Base-by-base conservation (phyloP, 2,888 invertebrate species). In the Galeopsomyia nigrocyanea region DNA sequence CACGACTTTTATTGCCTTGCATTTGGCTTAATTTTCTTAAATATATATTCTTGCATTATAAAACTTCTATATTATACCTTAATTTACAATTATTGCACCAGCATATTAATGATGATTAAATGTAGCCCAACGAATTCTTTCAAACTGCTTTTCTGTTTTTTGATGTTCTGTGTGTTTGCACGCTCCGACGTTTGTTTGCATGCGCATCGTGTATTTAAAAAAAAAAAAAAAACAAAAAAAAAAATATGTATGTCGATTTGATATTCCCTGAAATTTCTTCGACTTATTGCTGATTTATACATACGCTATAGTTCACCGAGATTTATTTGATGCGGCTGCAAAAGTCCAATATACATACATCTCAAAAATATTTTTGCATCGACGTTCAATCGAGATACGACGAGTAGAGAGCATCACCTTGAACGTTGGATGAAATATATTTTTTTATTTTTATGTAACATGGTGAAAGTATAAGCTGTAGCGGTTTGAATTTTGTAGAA, bases 1-100 rank as follows among this genome's bases (percentile, higher is more conserved):
- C 79, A 80, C 77, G 77, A 74, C 63, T 72, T 73, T 75, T 60
- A 72, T 60, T 56, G 16, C 10, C 50, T 72, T n/a, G 31, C n/a
- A 39, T 50, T 67, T 57, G 22, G 58, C 56, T 73, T 66, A 68
- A 57, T 71, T 60, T 60, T 62, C 68, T 60, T 58, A n/a, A 57
- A 67, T 58, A 21, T 31, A 3, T 50, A 19, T 51, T 31, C 49
- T 51, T 53, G 49, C 13, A 53, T 22, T 13, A 56, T 16, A 56
- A 56, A 5, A n/a, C 16, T 56, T 39, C 21, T 57, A 26, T 17
- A 16, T n/a, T 39, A 17, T 17, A 13, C 31, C 31, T 16, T 39
- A n/a, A 9, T 58, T 22, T 31, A 31, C 17, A 10, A n/a, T 58
- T 1, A n/a, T 58, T 58, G 39, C 39, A 39, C 39, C 7, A 13